A percentile compares a stretch with the other conserved stretches of the same genome.
Evolutionary conservation across 2,888 invertebrate genomes (phyloP).

Genomic region (Hermodice carunculata): DNA sequence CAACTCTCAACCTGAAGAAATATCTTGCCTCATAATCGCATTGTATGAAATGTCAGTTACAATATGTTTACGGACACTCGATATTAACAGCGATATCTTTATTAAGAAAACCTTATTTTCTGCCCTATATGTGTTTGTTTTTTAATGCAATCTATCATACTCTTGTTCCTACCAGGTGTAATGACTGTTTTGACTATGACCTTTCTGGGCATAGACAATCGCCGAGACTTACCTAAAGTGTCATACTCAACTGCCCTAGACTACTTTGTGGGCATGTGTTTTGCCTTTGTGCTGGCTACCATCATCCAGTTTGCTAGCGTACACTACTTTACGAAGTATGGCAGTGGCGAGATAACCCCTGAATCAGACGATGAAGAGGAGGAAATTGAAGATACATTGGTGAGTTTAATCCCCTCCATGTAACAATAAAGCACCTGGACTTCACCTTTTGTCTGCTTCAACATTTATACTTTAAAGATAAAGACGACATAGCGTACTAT

Average conservation of each 20-base stretch:
- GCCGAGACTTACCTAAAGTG: constrained; percentile 86
- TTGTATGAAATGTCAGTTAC: no score
- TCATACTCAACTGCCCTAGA: constrained; percentile 89
- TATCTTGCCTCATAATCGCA: no score
- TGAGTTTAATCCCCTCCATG: not conserved
- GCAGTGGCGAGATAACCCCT: constrained; percentile 76
- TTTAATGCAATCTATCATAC: no score
- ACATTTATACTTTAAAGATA: no score
- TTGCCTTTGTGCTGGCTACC: constrained; percentile 82
- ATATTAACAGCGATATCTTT: no score
- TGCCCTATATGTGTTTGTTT: no score
- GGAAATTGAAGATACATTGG: constrained; percentile 25
- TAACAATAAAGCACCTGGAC: not conserved
- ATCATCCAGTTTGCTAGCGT: constrained; percentile 87
- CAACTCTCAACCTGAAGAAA: no score
- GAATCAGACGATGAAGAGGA: constrained; percentile 20
- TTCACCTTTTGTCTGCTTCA: no score
- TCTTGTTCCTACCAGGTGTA: constrained; percentile 79
- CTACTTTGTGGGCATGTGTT: constrained; percentile 85
- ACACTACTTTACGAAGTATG: constrained; percentile 91
- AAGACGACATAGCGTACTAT: no score
- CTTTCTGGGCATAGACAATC: constrained; percentile 82
- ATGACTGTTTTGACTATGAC: constrained; percentile 89
- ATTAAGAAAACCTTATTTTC: no score
- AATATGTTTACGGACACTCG: no score